phyloP scores from a whole-genome alignment of 2,797 vertebrate genomes.

The Sitta carolinensis region DNA sequence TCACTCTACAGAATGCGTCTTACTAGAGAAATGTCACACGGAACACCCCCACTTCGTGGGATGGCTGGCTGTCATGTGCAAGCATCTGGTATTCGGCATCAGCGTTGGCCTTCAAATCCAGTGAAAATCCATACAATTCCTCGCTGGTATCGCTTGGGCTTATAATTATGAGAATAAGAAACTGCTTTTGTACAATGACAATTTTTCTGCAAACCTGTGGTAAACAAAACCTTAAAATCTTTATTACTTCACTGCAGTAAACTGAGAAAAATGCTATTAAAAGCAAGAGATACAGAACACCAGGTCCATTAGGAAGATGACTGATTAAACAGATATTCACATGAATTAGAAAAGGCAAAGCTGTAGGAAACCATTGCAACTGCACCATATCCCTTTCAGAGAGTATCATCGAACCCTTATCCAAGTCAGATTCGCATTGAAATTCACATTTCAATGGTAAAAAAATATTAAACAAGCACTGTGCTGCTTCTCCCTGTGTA shows the following conservation, averaged over 20 bases:
- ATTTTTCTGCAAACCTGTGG: neutral
- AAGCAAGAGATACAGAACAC: neutral
- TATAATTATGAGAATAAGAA: neutral
- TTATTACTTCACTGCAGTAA: neutral
- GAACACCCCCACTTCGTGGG: neutral
- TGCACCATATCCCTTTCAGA: neutral
- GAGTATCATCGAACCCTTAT: neutral
- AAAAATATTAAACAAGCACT: neutral
- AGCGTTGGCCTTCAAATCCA: neutral
- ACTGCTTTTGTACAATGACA: neutral
- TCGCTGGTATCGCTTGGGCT: neutral
- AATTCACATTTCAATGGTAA: neutral
- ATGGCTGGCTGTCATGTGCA: neutral
- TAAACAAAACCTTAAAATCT: constrained; percentile 8
- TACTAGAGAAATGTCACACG: neutral
- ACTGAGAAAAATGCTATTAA: neutral
- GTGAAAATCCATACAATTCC: neutral
- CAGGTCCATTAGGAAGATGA: neutral
- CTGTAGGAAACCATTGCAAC: neutral
- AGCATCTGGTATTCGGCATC: rapidly evolving
- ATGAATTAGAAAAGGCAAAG: neutral
- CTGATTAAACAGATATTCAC: neutral
- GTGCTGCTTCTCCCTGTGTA: neutral
- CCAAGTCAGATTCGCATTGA: neutral
- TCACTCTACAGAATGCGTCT: neutral